Conservation (phyloP, 2,113 vertebrate species). For the Lathamus discolor region DNA sequence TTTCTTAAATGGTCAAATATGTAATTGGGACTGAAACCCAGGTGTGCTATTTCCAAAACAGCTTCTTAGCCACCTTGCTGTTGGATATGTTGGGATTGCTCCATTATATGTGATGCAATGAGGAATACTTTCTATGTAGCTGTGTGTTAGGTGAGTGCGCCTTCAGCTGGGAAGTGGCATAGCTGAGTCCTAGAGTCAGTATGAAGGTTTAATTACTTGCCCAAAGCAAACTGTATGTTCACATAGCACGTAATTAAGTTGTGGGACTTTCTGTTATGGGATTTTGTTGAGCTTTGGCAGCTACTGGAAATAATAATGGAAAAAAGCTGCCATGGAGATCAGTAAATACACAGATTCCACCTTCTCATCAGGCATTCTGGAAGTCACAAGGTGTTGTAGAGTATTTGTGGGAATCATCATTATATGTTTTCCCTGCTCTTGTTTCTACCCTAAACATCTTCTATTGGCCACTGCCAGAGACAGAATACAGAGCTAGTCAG, state of each 20-base stretch:
- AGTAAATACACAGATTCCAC: background rate
- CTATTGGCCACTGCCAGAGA: background rate
- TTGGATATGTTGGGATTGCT: background rate
- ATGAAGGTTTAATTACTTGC: background rate
- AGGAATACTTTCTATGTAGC: background rate
- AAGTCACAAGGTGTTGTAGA: background rate
- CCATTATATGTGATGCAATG: background rate
- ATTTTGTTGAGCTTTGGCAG: background rate
- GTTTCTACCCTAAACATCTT: background rate
- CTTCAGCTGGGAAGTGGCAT: background rate
- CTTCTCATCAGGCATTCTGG: background rate
- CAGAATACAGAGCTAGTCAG: background rate
- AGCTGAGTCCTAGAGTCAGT: background rate
- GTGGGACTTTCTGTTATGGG: background rate
- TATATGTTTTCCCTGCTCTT: background rate
- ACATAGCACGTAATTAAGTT: background rate
- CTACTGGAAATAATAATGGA: background rate
- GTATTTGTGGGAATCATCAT: background rate
- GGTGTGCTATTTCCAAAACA: background rate
- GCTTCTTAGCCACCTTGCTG: background rate
- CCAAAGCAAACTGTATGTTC: background rate
- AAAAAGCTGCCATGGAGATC: conserved; percentile 13
- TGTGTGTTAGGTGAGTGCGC: background rate
- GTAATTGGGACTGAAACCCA: background rate
- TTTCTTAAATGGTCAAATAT: background rate